Conservation (phyloP, 1,140 invertebrate genomes). For the Dendroctonus valens region DNA sequence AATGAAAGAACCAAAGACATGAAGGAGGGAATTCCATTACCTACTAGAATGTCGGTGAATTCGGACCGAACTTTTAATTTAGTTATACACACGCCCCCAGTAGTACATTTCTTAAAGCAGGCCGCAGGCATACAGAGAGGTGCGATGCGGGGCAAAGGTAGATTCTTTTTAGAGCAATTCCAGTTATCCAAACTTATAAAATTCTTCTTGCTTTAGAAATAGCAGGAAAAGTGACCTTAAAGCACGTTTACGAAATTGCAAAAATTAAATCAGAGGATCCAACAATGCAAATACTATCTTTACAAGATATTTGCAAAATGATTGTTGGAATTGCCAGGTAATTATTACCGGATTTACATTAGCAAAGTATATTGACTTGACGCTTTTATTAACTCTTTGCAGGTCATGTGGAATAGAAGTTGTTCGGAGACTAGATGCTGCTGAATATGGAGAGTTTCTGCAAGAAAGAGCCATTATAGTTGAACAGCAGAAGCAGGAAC, state of each 20-base stretch:
- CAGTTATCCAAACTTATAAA: too few species aligned
- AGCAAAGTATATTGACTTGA: background rate
- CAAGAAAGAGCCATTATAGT: slow-evolving; percentile 72
- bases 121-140: slow-evolving; percentile 88
- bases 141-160: slow-evolving; percentile 67
- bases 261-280: slow-evolving; percentile 89
- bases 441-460: slow-evolving; percentile 83
- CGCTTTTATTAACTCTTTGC: background rate
- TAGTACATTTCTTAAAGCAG: slow-evolving; percentile 87
- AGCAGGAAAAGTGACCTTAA: slow-evolving; percentile 88
- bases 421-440: slow-evolving; percentile 74
- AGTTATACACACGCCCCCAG: slow-evolving; percentile 80
- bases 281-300: slow-evolving; percentile 59
- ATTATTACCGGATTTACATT: background rate
- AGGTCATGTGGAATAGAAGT: slow-evolving; percentile 80
- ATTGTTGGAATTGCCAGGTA: slow-evolving; percentile 70
- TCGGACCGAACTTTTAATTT: slow-evolving; percentile 86
- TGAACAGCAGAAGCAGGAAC: slow-evolving; percentile 70
- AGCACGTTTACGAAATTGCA: slow-evolving; percentile 99
- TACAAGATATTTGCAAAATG: slow-evolving; percentile 73
- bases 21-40: slow-evolving; percentile 90
- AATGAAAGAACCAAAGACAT: slow-evolving; percentile 92
- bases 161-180: background rate
- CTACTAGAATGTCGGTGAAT: slow-evolving; percentile 78
- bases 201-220: slow-evolving; percentile 58